Base-by-base conservation (phyloP, 2,888 invertebrate species). In the Pasiphila rectangulata region DNA sequence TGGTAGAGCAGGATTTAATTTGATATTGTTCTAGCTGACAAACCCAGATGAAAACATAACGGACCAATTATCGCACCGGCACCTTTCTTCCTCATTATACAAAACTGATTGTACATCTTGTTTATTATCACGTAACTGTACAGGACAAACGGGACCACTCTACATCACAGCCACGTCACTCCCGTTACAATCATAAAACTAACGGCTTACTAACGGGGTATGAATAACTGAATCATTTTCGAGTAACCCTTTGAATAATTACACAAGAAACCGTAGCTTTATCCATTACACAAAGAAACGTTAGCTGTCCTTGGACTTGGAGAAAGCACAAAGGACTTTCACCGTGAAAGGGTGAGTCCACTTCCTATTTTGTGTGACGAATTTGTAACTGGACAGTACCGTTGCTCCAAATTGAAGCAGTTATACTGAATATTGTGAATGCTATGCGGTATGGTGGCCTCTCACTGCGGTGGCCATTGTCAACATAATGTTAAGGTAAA, bases 321-420 rank as follows among this genome's bases (percentile, higher is more conserved):
- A 75, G 83, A 84, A 83, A 83, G 83, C 75, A 78, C 79, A 84
- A 80, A 74, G 60, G 69, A 83, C 86, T 85, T 85, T 84, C 86
- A 72, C 83, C 60, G 75, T 63, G 75, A 82, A 83, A 78, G 82
- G 77, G 58, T 9, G 16, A 27, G 27, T 57, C 61, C 55, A 71
- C 75, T 82, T 83, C 82, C 79, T 82, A 64, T 74, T 73, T 57
- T 65, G 66, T 57, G 63, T 67, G 68, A 79, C 87, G 63, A 82
- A 87, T 81, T 46, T 27, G 35, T 60, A 63, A 29, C 35, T 66
- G 59, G 43, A 49, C 46, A 47, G 56, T 55, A 56, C 62, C 59
- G 62, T 72, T 67, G 66, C 59, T 69, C 59, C 54, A 57, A 66
- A 68, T 61, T 62, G 66, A 63, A 67, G 50, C 63, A 62, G 54